Evolutionary conservation across 2,113 vertebrate genomes (phyloP).

Genomic region (Brachyhypopomus occidentalis): DNA sequence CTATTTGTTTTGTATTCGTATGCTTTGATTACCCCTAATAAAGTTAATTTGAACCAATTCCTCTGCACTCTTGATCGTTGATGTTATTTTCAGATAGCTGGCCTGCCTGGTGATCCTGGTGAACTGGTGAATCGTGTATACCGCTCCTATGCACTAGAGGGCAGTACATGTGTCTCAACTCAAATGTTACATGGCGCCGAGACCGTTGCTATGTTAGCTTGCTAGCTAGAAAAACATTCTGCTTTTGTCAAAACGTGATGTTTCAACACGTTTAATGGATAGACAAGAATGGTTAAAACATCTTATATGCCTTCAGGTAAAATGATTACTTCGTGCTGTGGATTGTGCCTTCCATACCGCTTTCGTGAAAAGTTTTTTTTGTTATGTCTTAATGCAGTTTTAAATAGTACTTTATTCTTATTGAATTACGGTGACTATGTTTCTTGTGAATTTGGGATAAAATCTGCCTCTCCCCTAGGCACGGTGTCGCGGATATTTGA

Average conservation of each 20-base stretch:
- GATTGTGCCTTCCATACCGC: background rate
- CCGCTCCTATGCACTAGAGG: background rate
- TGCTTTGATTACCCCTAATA: conserved; percentile 7
- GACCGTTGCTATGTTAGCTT: background rate
- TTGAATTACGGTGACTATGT: background rate
- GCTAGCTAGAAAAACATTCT: too few relatives aligned
- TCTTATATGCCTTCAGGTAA: conserved; percentile 68
- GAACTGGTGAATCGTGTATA: background rate
- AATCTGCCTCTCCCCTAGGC: conserved; percentile 69
- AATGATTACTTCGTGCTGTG: background rate
- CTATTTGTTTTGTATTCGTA: background rate
- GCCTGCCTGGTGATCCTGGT: background rate
- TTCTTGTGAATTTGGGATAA: background rate
- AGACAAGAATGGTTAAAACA: conserved; percentile 41
- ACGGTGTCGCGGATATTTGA: conserved; percentile 74
- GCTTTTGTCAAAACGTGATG: background rate
- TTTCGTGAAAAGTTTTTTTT: background rate
- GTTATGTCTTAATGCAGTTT: background rate
- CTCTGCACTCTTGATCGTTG: background rate
- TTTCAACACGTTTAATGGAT: conserved; percentile 58
- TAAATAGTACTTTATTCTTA: background rate
- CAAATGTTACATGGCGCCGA: background rate
- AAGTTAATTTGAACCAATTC: background rate
- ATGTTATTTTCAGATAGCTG: background rate
- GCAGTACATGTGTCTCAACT: background rate